phyloP scores from a whole-genome alignment of 2,113 vertebrate species.

The Siphamia tubifer region DNA sequence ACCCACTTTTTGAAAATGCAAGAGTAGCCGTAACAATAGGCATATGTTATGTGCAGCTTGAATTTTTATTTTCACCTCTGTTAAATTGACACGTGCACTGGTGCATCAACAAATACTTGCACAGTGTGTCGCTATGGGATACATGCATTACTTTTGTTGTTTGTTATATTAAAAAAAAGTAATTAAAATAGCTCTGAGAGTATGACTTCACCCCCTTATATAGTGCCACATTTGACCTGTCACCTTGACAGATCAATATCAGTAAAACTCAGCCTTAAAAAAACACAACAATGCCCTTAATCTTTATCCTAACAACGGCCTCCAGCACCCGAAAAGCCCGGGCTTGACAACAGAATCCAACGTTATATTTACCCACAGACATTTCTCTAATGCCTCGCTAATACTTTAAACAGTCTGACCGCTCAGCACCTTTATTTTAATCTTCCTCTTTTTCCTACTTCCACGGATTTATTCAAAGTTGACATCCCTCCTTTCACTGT shows the following conservation, averaged over 20 bases:
- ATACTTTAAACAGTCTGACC: slow-evolving; percentile 55
- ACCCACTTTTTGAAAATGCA: no score
- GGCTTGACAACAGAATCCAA: slow-evolving; percentile 50
- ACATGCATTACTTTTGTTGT: no score
- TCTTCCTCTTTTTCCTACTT: slow-evolving; percentile 29
- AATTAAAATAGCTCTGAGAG: no score
- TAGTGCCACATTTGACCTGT: slow-evolving; percentile 21
- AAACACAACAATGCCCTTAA: slow-evolving; percentile 15
- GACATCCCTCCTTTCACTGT: slow-evolving; percentile 24
- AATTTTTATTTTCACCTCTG: no score
- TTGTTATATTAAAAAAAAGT: no score
- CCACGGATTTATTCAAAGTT: slow-evolving; percentile 29
- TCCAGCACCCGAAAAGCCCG: slow-evolving; percentile 16
- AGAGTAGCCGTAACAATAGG: no score
- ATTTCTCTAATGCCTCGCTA: slow-evolving; percentile 38
- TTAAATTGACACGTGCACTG: no score
- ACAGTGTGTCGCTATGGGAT: no score
- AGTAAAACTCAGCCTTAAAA: slow-evolving; percentile 9
- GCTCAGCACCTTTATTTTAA: slow-evolving; percentile 32
- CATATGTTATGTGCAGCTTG: no score
- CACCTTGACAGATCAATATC: slow-evolving; percentile 23
- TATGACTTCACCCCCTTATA: slow-evolving; percentile 5
- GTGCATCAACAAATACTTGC: no score
- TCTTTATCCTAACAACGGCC: slow-evolving; percentile 35
- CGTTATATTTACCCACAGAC: slow-evolving; percentile 38